Conservation (phyloP, 64 coral and sea anemone genomes). For the Actinia tenebrosa region DNA sequence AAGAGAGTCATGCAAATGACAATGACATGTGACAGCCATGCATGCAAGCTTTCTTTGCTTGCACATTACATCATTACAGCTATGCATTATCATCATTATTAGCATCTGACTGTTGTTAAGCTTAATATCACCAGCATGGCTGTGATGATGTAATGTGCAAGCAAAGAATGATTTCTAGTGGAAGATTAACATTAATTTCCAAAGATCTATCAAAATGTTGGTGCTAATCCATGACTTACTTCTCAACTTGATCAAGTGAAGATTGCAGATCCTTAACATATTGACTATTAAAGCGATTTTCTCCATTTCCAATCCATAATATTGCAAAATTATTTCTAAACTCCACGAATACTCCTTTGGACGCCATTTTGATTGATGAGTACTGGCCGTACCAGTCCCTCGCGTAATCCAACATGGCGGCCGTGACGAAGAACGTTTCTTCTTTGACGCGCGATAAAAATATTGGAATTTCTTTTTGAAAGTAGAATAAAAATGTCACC, state of each 20-base stretch:
- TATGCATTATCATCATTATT: too few species aligned
- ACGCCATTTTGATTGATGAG: not conserved
- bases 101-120: too few species aligned
- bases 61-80: too few species aligned
- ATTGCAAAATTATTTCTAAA: conserved; percentile 69
- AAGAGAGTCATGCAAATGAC: too few species aligned
- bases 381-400: not conserved
- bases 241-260: conserved; percentile 65
- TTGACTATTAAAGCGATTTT: conserved; percentile 52
- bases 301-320: conserved; percentile 57
- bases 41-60: too few species aligned
- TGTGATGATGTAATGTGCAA: too few species aligned
- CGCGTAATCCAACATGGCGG: conserved; percentile 16
- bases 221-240: conserved; percentile 17
- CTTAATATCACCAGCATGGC: too few species aligned
- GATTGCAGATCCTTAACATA: conserved; percentile 48
- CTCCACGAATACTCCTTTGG: not conserved
- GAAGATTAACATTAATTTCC: too few species aligned
- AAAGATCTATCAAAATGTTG: not conserved
- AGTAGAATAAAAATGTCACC: not conserved
- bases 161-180: too few species aligned
- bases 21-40: too few species aligned
- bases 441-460: not conserved
- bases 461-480: not conserved
- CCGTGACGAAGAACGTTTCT: not conserved